These are phyloP conservation scores for Otis tarda DNA, from an alignment of 2,113 vertebrate species.

Conservation along the genomic window DNA sequence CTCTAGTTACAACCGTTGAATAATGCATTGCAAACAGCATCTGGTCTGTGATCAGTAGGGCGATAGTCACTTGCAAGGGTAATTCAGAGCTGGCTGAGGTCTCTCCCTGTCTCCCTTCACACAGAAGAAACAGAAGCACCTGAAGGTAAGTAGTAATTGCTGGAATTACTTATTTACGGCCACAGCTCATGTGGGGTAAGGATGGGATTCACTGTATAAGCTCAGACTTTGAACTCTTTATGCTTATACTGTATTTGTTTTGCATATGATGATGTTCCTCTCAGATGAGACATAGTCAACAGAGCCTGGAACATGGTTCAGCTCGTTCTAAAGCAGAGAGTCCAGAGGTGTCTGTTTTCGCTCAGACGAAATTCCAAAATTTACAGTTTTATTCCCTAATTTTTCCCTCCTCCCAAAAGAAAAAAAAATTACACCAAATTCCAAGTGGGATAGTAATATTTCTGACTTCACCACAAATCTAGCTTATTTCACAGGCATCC, in stretches of 20 bases:
- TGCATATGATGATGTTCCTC: neutral
- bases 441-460: neutral
- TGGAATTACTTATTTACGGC: neutral
- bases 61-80: neutral
- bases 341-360: neutral
- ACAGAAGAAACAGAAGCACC: neutral
- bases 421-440: neutral
- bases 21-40: neutral
- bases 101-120: neutral
- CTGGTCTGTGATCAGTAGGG: neutral
- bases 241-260: neutral
- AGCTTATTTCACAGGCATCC: neutral
- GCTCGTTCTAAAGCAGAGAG: neutral
- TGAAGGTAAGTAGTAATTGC: neutral
- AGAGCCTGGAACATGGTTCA: neutral
- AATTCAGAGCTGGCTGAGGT: neutral
- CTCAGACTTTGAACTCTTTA: neutral
- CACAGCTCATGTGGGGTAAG: neutral
- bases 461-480: neutral
- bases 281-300: rapidly evolving
- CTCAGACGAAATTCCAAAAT: neutral
- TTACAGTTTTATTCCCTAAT: neutral
- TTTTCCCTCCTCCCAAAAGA: neutral
- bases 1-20: neutral
- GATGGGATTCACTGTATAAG: neutral